Conservation (phyloP, 2,888 invertebrate species). For the Drosophila hamatofila region DNA sequence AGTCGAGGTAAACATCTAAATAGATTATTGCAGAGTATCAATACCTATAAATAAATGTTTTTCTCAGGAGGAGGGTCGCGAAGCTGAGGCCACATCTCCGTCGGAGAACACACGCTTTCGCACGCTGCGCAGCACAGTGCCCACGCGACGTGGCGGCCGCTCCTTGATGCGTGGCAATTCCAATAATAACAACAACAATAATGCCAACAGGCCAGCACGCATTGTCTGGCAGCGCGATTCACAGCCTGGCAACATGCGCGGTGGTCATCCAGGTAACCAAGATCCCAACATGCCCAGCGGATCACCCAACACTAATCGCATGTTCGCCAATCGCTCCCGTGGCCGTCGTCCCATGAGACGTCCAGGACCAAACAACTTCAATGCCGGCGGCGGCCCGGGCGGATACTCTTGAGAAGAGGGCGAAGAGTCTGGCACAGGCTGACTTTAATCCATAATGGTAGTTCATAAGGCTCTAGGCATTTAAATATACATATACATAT, state of each 20-base stretch:
- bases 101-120: constrained; percentile 87
- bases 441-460: constrained; percentile 60
- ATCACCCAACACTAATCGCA: constrained; percentile 71
- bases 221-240: constrained; percentile 87
- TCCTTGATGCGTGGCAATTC: constrained; percentile 78
- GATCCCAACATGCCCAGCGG: constrained; percentile 63
- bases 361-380: constrained; percentile 79
- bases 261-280: constrained; percentile 67
- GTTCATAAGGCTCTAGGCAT: constrained; percentile 61
- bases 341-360: constrained; percentile 83
- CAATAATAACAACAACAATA: constrained; percentile 51
- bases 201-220: constrained; percentile 86
- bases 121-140: constrained; percentile 80
- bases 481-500: constrained; percentile 40
- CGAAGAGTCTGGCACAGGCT: constrained; percentile 43
- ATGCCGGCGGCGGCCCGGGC: constrained; percentile 79
- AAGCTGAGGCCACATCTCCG: constrained; percentile 91
- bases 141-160: constrained; percentile 82
- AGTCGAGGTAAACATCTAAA: constrained; percentile 72
- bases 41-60: neutral
- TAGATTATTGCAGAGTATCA: neutral
- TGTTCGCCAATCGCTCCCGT: constrained; percentile 76
- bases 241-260: constrained; percentile 49
- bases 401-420: constrained; percentile 65
- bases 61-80: constrained; percentile 90